Base-by-base conservation (phyloP, 2,888 invertebrate genomes). In the Choreutis nemorana region DNA sequence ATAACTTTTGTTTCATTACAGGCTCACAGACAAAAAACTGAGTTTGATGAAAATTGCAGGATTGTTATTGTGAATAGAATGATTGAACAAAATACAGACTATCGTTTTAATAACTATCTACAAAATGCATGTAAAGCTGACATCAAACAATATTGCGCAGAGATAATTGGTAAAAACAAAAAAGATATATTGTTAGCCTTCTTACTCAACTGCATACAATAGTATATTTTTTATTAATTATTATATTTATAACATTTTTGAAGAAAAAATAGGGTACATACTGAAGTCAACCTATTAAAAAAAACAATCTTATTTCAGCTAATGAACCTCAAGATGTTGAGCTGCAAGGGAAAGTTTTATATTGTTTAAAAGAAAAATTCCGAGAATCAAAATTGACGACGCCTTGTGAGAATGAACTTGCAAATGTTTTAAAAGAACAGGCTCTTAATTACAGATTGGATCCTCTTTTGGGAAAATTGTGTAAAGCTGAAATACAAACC, bases 381-480 rank as follows among this genome's bases (percentile, higher is more conserved):
- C 84, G 89, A 28, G 83, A 87, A 50, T 83, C 87, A 0, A 87
- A 86, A 57, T 66, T 97, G 26, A 85, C 87, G 8, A 64, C 72
- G n/a, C 72, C 82, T 11, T 97, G 97, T 62, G 89, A 91, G 49
- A 84, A 87, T 47, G 90, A 95, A 71, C 84, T 97, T 66, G 85
- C 89, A 1, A 84, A 83, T 42, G 85, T 95, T 26, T 79, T 97
- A 30, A 86, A 90, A 50, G 93, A 94, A 45, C 91, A 94, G 47
- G 96, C 96, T 8, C 68, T 95, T 16, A 94, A 98, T 66, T 91
- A 94, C 54, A 87, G 92, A 46, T 80, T 97, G 33, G 94, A 97
- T 78, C 95, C 96, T 2, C 71, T 93, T 23, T 80, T 98, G 16
- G 86, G 89, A 34, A 86, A 87, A 30, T 83, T 93, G 31, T 98